Percentiles rank a stretch among this genome's conserved stretches.
Evolutionary conservation across 53 echinoderm and acorn worm genomes (phyloP).

Genomic region (Actinopyga echinites): DNA sequence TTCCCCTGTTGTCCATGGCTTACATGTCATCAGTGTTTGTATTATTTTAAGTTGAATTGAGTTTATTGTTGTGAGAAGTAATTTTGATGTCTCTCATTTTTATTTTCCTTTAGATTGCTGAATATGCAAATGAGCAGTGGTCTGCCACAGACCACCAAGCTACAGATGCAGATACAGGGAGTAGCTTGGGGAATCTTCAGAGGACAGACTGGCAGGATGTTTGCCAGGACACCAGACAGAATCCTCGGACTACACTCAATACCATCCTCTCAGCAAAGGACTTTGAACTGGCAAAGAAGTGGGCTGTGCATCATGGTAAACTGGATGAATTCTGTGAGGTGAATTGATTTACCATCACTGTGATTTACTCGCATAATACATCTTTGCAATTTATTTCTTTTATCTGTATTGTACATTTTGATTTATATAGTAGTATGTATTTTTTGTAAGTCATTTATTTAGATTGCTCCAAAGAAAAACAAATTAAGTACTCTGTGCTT

Average conservation of each 20-base stretch:
- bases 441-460: too few species aligned
- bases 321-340: conserved; percentile 69
- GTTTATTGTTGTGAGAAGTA: neutral
- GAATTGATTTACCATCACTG: neutral
- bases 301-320: conserved; percentile 72
- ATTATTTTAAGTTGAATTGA: too few species aligned
- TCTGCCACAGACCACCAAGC: neutral
- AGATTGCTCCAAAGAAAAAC: too few species aligned
- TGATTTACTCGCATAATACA: neutral
- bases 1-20: too few species aligned
- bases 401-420: neutral
- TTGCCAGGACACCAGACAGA: conserved; percentile 59
- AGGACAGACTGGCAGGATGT: conserved; percentile 74
- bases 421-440: too few species aligned
- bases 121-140: conserved; percentile 58
- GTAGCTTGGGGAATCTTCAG: neutral
- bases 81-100: neutral
- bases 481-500: too few species aligned
- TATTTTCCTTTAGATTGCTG: conserved; percentile 57
- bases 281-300: conserved; percentile 81
- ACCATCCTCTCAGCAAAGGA: conserved; percentile 70
- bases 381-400: neutral
- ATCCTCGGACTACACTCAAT: conserved; percentile 64
- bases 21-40: too few species aligned
- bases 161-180: conserved; percentile 14